These are phyloP conservation scores for Bombyx mandarina DNA, from an alignment of 1,140 invertebrate genomes.

Conservation along the genomic window DNA sequence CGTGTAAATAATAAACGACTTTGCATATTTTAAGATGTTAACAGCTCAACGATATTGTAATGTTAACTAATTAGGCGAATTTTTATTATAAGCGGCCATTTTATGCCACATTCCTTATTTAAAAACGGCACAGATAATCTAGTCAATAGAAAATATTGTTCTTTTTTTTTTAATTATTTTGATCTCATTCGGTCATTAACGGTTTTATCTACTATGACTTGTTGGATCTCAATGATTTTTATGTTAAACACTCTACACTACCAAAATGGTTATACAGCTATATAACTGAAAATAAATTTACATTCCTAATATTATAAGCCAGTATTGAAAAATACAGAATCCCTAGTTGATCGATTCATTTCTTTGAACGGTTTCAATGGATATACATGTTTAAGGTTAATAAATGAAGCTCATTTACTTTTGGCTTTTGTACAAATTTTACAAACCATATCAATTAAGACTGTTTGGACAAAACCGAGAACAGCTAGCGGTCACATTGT, in stretches of 20 bases:
- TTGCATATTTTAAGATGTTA: conserved; percentile 59
- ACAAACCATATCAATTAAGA: conserved; percentile 33
- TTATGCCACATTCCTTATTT: conserved; percentile 19
- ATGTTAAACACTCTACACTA: too few relatives aligned
- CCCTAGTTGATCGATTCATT: background rate
- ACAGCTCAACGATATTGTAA: conserved; percentile 60
- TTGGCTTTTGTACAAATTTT: conserved; percentile 40
- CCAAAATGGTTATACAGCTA: too few relatives aligned
- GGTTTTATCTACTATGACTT: too few relatives aligned
- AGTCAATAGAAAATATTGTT: conserved; percentile 27
- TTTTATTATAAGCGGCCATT: conserved; percentile 39
- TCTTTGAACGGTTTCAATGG: conserved; percentile 5
- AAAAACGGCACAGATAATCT: conserved; percentile 26
- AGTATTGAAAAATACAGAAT: background rate
- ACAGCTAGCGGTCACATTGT: conserved; percentile 39
- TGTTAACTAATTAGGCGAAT: conserved; percentile 42
- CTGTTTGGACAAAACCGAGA: conserved; percentile 24
- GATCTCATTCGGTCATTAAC: too few relatives aligned
- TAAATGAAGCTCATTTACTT: conserved; percentile 17
- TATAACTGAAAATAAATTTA: too few relatives aligned
- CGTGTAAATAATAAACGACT: conserved; percentile 9
- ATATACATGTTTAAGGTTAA: conserved; percentile 4
- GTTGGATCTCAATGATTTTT: too few relatives aligned
- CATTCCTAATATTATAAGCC: too few relatives aligned
- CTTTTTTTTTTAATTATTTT: background rate